These are phyloP conservation scores for Nymphalis c-album DNA, from an alignment of 2,888 invertebrate species.

Conservation along the genomic window DNA sequence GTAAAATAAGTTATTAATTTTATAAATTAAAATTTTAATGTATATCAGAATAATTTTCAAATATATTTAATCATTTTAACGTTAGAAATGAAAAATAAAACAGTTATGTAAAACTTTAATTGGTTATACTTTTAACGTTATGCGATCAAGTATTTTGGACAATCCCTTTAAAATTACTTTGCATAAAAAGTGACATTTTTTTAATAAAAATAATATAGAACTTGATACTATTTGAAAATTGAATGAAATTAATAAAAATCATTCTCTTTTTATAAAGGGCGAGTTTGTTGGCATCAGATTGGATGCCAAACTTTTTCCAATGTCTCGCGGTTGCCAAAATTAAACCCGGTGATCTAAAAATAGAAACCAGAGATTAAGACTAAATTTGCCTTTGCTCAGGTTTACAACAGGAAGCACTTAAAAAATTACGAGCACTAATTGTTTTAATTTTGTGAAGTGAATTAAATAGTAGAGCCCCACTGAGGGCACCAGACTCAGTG, in stretches of 20 bases:
- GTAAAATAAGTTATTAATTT: too few relatives aligned
- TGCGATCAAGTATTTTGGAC: too few relatives aligned
- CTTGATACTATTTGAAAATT: background rate
- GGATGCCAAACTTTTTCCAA: background rate
- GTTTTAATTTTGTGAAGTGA: too few relatives aligned
- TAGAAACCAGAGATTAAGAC: background rate
- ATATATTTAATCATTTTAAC: too few relatives aligned
- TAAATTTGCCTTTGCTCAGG: background rate
- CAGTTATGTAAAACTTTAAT: too few relatives aligned
- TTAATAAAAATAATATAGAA: too few relatives aligned
- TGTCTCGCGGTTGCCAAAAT: background rate
- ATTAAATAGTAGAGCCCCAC: too few relatives aligned
- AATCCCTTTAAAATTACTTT: background rate
- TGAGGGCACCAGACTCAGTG: too few relatives aligned
- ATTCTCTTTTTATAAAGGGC: background rate
- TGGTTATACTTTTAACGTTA: too few relatives aligned
- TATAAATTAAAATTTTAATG: too few relatives aligned
- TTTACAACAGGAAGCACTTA: background rate
- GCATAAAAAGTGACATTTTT: background rate
- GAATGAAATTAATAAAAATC: background rate
- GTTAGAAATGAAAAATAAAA: too few relatives aligned
- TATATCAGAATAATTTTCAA: too few relatives aligned
- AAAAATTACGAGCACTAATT: background rate
- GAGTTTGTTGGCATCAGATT: background rate
- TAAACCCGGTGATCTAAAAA: background rate